Evolutionary conservation across 2,797 vertebrate genomes (phyloP).

Genomic region (Pterois miles): DNA sequence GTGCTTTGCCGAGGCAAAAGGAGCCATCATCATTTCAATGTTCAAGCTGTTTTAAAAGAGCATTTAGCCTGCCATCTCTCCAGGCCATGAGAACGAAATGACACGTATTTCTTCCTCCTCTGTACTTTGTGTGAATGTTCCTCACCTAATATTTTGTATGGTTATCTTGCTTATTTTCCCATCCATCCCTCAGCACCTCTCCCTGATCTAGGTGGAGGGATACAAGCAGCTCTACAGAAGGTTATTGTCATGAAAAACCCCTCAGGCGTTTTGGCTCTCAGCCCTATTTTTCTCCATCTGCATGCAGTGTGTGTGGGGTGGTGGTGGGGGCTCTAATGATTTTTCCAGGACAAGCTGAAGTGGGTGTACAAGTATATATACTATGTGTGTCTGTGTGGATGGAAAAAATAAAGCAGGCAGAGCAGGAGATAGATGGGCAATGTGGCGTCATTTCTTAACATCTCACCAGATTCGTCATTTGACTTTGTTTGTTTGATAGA

Average conservation of each 20-base stretch:
- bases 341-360: conserved; percentile 80
- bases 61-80: conserved; percentile 74
- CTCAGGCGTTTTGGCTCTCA: conserved; percentile 73
- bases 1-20: conserved; percentile 70
- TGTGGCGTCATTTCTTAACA: conserved; percentile 65
- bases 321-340: conserved; percentile 68
- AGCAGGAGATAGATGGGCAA: conserved; percentile 56
- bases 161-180: conserved; percentile 72
- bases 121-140: conserved; percentile 68
- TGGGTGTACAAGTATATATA: conserved; percentile 58
- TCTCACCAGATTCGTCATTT: conserved; percentile 66
- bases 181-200: conserved; percentile 64
- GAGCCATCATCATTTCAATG: conserved; percentile 77
- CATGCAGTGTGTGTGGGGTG: conserved; percentile 61
- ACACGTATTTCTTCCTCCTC: conserved; percentile 71
- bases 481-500: conserved; percentile 76
- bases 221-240: conserved; percentile 77
- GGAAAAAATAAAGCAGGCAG: conserved; percentile 38
- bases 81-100: conserved; percentile 71
- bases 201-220: conserved; percentile 72
- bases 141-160: conserved; percentile 69
- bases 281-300: conserved; percentile 74
- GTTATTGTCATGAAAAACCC: conserved; percentile 80
- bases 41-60: conserved; percentile 83
- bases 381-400: conserved; percentile 34